Percentiles rank a stretch among this genome's conserved stretches.
Evolutionary conservation across 1,140 invertebrate genomes (phyloP).

Genomic region (Pogonomyrmex californicus): DNA sequence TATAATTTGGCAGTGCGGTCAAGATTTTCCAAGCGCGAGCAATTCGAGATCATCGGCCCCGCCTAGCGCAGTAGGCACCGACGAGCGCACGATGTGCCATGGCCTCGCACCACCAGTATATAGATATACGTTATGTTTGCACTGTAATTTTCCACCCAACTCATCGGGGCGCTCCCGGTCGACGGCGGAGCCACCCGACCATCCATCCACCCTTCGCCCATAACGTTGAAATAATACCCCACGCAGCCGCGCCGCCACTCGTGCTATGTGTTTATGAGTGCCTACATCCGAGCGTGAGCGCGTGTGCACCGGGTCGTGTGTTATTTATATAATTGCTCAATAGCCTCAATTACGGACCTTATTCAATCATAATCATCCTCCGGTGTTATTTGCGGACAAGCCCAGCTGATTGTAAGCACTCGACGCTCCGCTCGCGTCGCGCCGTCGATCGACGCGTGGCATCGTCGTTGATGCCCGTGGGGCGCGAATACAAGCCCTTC

Average conservation of each 20-base stretch:
- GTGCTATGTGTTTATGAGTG: conserved; percentile 69
- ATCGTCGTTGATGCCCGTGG: conserved; percentile 58
- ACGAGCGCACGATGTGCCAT: conserved; percentile 50
- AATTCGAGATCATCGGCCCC: conserved; percentile 75
- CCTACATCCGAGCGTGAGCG: conserved; percentile 11
- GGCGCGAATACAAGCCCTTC: conserved; percentile 40
- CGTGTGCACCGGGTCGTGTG: conserved; percentile 71
- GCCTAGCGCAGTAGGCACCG: conserved; percentile 65
- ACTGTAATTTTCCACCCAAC: conserved; percentile 80
- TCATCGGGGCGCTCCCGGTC: conserved; percentile 70
- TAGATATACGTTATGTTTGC: conserved; percentile 80
- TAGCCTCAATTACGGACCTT: conserved; percentile 86
- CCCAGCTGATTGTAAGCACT: conserved; percentile 86
- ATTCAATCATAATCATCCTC: conserved; percentile 86
- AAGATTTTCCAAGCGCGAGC: conserved; percentile 63
- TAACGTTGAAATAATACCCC: conserved; percentile 83
- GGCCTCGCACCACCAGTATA: conserved; percentile 48
- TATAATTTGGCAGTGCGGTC: conserved; percentile 25
- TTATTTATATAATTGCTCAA: conserved; percentile 87
- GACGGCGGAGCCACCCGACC: conserved; percentile 65
- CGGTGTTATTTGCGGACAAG: conserved; percentile 86
- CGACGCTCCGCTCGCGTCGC: conserved; percentile 63
- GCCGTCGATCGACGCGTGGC: conserved; percentile 62
- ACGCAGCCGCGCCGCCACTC: conserved; percentile 70
- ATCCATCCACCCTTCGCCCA: conserved; percentile 65